Base-by-base conservation (phyloP, 2,888 invertebrate species). In the Drosophila acutilabella region DNA sequence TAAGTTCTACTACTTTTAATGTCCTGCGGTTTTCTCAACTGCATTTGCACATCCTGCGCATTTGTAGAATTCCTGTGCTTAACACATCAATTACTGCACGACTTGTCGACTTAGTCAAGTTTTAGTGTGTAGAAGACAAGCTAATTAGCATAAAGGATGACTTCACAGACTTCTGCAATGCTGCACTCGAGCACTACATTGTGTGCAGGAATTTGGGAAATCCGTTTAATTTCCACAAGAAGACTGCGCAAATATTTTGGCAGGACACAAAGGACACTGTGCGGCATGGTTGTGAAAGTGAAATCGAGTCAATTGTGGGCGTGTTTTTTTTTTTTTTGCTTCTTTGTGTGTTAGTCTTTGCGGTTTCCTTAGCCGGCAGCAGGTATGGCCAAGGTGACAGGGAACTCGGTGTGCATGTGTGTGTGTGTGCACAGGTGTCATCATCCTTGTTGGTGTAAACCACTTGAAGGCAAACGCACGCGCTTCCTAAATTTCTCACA, bases 291-390 rank as follows among this genome's bases (percentile, higher is more conserved):
- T 80, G 77, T 74, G 74, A 82, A 84, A 75, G 80, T 74, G 56
- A 78, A 80, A 74, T 77, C 64, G 77, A 78, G 78, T 83, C 88
- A 81, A 85, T 89, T 88, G 81, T 66, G 74, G 84, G 71, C 65
- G 71, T 74, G 78, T 83, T 71, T 72, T 65, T 11, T 72, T 65
- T 11, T 36, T 36, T 1, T 36, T 36, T 1, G 11, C 8, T 36
- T 4, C 13, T 36, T 36, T 36, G 13, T 36, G 8, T 81, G 88
- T 85, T 79, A 71, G 77, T 82, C 81, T 70, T 70, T 84, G 85
- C 80, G 83, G 81, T 73, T 79, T 54, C 61, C 48, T 59, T 40
- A 66, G 45, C 13, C 70, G 71, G 66, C 54, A 71, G 81, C 71
- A 62, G 66, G 47, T 50, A 71, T 59, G 64, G 75, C 62, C 56